phyloP scores from a whole-genome alignment of 2,797 vertebrate genomes.

The Pelochelys cantorii region DNA sequence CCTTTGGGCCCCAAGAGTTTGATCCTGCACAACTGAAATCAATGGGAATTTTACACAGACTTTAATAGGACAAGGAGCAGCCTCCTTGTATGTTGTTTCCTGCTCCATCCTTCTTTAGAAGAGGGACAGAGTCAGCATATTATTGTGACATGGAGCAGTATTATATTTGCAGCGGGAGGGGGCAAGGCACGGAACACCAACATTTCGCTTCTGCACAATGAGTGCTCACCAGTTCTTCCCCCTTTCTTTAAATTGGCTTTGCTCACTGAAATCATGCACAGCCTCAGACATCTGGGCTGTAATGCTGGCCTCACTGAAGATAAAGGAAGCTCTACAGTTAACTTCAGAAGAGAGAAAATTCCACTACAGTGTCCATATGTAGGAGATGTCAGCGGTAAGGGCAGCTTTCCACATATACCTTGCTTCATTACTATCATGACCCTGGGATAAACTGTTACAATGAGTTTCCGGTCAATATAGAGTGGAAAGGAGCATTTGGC shows the following conservation, averaged over 20 bases:
- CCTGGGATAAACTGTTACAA: slow-evolving; percentile 49
- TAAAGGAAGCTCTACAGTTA: background rate
- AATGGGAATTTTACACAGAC: background rate
- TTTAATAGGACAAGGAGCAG: background rate
- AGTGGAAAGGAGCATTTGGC: slow-evolving; percentile 58
- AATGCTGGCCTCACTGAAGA: slow-evolving; percentile 26
- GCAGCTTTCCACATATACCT: slow-evolving; percentile 55
- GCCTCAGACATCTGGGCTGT: background rate
- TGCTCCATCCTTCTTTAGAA: background rate
- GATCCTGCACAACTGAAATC: rapidly evolving
- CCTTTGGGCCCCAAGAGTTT: background rate
- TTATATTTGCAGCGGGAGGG: background rate
- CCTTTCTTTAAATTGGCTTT: background rate
- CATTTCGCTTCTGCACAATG: background rate
- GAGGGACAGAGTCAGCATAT: background rate
- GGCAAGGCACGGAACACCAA: background rate
- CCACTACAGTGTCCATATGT: background rate
- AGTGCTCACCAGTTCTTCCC: background rate
- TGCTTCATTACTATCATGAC: slow-evolving; percentile 49
- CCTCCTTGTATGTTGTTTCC: background rate
- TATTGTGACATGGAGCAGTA: background rate
- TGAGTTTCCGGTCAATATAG: slow-evolving; percentile 55
- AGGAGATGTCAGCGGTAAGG: background rate
- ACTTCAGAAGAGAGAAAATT: slow-evolving; percentile 58
- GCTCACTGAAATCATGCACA: background rate